Evolutionary conservation across 2,888 invertebrate genomes (phyloP), one percentile per base, ranked within the genome.

Genomic region (Cataglyphis albicans): DNA sequence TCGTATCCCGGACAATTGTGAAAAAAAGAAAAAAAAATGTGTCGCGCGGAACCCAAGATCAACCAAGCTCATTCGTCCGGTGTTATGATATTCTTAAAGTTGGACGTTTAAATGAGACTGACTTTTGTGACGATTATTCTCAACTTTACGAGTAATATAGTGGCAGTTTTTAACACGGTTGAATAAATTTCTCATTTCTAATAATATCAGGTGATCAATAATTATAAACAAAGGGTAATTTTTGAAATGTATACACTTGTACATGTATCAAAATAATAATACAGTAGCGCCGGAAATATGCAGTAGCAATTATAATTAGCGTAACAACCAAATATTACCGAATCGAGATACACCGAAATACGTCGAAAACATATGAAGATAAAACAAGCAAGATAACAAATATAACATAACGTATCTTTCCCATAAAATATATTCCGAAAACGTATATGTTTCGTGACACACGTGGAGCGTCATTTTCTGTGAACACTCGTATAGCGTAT

Each of bases 1-100:
- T 76, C 83, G 83, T 84, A 76, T 82, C 52, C 38, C 44, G 44
- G 48, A 68, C 55, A 68, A 63, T 83, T 57, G 78, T 29, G 83
- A 48, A 29, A 75, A 82, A 72, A 68, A 65, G 81, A 72, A 61
- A 29, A 75, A 82, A 57, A 68, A 73, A 81, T 67, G 44, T 52
- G 21, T 35, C 63, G 29, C 12, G 18, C 25, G 38, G 6, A 35
- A n/a, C 25, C 74, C 32, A 25, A 80, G 59, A 80, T 73, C 78
- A 72, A 41, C 52, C 32, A 35, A 44, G 32, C 44, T 73, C 18
- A 44, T n/a, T 35, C 59, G 32, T 18, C 68, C 68, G 38, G 29
- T 44, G 32, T 68, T 67, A 29, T 12, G 44, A 21, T 74, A 44
- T 59, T 80, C 32, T 44, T 29, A 10, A 73, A 78, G 74, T 73